A percentile compares a stretch with the other conserved stretches of the same genome.
Conservation (phyloP, 2,113 vertebrate species). For the Rattus norvegicus region DNA sequence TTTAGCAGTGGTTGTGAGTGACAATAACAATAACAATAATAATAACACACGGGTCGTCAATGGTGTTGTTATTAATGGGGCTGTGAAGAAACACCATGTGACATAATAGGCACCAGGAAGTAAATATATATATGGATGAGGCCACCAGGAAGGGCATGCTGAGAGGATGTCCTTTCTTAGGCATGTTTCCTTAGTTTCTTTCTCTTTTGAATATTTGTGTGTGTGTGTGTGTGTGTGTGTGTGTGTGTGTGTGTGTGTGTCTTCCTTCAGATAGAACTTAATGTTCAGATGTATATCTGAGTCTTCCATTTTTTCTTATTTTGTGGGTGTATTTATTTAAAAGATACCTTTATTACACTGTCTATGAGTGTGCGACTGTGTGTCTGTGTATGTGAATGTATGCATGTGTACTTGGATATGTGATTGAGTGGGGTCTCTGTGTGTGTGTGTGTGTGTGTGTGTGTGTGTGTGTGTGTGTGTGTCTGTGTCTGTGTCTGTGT, state of each 20-base stretch:
- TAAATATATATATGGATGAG: neutral
- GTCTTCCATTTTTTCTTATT: neutral
- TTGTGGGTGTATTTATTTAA: neutral
- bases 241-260: neutral
- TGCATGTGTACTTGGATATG: neutral
- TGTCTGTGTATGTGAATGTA: neutral
- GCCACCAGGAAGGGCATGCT: neutral
- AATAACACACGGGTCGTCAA: neutral
- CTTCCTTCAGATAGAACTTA: neutral
- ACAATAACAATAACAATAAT: neutral
- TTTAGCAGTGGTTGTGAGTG: neutral
- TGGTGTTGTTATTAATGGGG: neutral
- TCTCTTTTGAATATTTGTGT: neutral
- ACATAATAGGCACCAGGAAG: neutral
- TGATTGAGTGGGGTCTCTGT: neutral
- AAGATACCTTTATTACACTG: neutral
- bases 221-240: too few species aligned
- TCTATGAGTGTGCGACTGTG: neutral
- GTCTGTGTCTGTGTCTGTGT: neutral
- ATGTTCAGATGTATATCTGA: neutral
- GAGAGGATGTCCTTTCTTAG: neutral
- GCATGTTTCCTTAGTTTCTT: neutral
- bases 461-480: neutral
- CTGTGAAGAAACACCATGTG: neutral
- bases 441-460: neutral